Evolutionary conservation across 2,888 invertebrate genomes (phyloP), one percentile per base, ranked within the genome.

Genomic region (Helleia helle): DNA sequence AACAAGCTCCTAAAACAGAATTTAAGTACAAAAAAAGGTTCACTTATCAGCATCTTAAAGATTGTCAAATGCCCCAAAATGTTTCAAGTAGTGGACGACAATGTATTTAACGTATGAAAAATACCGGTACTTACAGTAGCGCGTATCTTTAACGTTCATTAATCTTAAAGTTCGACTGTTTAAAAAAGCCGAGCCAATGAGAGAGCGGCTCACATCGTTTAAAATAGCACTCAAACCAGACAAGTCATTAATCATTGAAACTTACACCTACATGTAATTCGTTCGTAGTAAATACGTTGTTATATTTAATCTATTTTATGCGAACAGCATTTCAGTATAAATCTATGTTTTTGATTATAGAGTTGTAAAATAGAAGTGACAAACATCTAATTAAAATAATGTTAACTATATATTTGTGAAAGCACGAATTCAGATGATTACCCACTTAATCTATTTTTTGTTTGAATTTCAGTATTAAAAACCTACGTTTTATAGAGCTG

Each of bases 131-230:
- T 76, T 60, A 56, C 70, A 55, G 76, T 69, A 76, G 75, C 71
- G 55, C 63, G 58, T 59, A 67, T 69, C 73, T 75, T 70, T 69
- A 59, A 55, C 75, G 79, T 81, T 71, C 74, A 72, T 80, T 69
- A 76, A 73, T 66, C 70, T 72, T 67, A 62, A 72, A 75, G 67
- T 68, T 76, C 61, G 68, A 66, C 72, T 73, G 69, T 77, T 70
- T 71, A 69, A 68, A 61, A 75, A 74, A 73, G 73, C 68, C 65
- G 42, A 42, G 63, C 83, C 80, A 81, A 81, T 79, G 55, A 56
- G 61, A 68, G 54, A 54, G 43, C 58, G 44, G 52, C 50, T 51
- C 55, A 52, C 50, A 62, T 66, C 66, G 69, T 72, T 75, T 59
- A 65, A 81, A 77, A 79, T 79, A 80, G 77, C 74, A 66, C 65